phyloP scores from a whole-genome alignment of 2,113 vertebrate species.

The Paramisgurnus dabryanus region DNA sequence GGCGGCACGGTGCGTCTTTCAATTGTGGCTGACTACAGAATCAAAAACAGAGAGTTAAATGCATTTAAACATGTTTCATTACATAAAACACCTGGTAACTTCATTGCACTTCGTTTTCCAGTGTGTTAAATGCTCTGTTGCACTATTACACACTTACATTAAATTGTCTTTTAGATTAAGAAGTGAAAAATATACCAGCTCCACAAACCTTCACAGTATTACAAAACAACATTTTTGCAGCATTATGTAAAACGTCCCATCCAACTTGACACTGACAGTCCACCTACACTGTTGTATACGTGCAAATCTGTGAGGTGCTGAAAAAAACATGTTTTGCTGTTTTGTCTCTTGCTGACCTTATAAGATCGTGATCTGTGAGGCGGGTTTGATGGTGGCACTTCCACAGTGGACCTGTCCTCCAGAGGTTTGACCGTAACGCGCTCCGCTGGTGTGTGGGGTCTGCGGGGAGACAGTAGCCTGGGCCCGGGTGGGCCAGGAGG shows the following conservation, averaged over 20 bases:
- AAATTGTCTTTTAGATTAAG: neutral
- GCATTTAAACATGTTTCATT: neutral
- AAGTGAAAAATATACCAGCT: neutral
- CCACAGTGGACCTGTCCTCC: conserved; percentile 74
- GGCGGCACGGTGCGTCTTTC: conserved; percentile 88
- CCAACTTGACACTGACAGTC: neutral
- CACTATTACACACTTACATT: neutral
- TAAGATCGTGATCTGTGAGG: conserved; percentile 80
- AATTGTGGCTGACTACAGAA: conserved; percentile 80
- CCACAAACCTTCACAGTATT: neutral
- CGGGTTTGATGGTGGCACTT: conserved; percentile 77
- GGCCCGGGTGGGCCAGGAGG: conserved; percentile 78
- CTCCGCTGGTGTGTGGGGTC: conserved; percentile 88
- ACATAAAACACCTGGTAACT: too few relatives aligned
- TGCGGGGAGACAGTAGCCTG: conserved; percentile 74
- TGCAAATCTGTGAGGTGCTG: neutral
- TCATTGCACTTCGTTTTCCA: too few relatives aligned
- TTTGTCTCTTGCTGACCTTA: conserved; percentile 75
- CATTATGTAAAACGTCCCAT: too few relatives aligned
- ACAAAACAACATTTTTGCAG: too few relatives aligned
- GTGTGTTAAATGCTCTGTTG: neutral
- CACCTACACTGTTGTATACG: neutral
- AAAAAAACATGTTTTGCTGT: neutral
- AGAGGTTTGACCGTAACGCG: conserved; percentile 84
- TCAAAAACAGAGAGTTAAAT: neutral